Evolutionary conservation across 2,113 vertebrate species (phyloP).

Genomic region (Zapus hudsonius): DNA sequence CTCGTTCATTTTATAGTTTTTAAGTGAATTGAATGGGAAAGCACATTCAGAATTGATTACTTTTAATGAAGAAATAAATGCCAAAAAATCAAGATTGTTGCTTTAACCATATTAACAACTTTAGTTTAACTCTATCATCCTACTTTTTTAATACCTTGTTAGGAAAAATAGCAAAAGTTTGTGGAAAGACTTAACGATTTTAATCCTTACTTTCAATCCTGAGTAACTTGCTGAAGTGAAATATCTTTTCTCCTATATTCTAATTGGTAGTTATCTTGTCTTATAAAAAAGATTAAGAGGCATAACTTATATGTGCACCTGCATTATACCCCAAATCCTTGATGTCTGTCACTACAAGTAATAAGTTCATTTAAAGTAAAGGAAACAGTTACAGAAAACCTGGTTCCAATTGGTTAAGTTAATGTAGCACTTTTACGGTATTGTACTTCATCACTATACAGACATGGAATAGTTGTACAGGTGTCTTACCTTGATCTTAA

Average conservation of each 20-base stretch:
- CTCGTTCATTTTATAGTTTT: constrained; percentile 55
- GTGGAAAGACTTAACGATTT: background rate
- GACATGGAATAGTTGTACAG: too few relatives aligned
- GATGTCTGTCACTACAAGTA: background rate
- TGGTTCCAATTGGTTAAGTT: too few relatives aligned
- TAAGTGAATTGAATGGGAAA: constrained; percentile 64
- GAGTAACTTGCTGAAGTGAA: background rate
- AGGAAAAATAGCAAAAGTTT: background rate
- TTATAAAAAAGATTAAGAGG: too few relatives aligned
- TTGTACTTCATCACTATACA: too few relatives aligned
- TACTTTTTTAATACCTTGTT: constrained; percentile 23
- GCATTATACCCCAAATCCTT: background rate
- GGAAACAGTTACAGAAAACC: too few relatives aligned
- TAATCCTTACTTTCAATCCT: background rate
- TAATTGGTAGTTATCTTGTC: background rate
- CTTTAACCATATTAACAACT: constrained; percentile 58
- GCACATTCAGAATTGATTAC: constrained; percentile 37
- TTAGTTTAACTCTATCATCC: constrained; percentile 57
- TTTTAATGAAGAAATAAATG: constrained; percentile 67
- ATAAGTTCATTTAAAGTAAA: background rate
- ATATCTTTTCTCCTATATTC: background rate
- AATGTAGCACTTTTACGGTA: too few relatives aligned
- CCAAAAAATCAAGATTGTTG: constrained; percentile 53
- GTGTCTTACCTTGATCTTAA: too few relatives aligned
- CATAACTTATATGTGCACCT: background rate